Evolutionary conservation across 1,140 invertebrate genomes (phyloP).

Genomic region (Ectropis grisescens): DNA sequence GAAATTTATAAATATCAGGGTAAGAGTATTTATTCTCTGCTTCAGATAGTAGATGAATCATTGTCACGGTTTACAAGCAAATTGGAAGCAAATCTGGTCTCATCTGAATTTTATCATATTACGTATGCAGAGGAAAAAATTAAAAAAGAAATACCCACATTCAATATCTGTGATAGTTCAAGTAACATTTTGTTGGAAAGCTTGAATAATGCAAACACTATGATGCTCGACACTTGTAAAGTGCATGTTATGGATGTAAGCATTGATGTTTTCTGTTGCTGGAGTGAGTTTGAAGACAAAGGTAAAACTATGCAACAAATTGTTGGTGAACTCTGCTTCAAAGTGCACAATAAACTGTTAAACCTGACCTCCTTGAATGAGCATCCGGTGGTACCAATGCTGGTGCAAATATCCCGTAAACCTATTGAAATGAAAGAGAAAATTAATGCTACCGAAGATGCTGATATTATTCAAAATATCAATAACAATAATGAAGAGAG

Average conservation of each 20-base stretch:
- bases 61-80: constrained; percentile 6
- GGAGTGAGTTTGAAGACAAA: constrained; percentile 54
- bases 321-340: constrained; percentile 41
- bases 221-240: constrained; percentile 36
- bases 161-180: constrained; percentile 17
- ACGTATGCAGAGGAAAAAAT: constrained; percentile 28
- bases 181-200: constrained; percentile 23
- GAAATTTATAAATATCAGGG: constrained; percentile 41
- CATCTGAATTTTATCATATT: constrained; percentile 18
- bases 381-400: constrained; percentile 43
- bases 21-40: constrained; percentile 21
- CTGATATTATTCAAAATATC: constrained; percentile 36
- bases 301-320: constrained; percentile 42
- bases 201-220: constrained; percentile 29
- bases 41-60: constrained; percentile 17
- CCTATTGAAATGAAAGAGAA: constrained; percentile 35
- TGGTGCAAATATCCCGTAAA: constrained; percentile 46
- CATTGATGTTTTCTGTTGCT: constrained; percentile 56
- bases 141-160: constrained; percentile 9
- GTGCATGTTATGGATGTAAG: constrained; percentile 45
- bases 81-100: neutral
- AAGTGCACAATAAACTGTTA: constrained; percentile 20
- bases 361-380: constrained; percentile 22
- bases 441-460: constrained; percentile 28
- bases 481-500: constrained; percentile 19